Conservation (phyloP, 2,888 invertebrate genomes). For the Volucella inanis region DNA sequence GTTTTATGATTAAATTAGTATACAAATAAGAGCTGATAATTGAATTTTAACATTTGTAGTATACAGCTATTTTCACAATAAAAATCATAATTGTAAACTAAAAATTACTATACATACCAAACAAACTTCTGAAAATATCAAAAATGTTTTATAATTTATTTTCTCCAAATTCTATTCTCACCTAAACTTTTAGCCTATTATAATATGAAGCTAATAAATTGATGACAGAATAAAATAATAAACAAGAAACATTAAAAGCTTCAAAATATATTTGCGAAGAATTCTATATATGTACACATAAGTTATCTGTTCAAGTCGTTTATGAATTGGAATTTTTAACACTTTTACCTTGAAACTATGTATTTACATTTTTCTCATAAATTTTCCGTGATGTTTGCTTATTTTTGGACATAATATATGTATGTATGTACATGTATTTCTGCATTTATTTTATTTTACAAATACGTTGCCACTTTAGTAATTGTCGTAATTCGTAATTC, state of each 20-base stretch:
- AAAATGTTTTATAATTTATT: too few relatives aligned
- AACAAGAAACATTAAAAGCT: slow-evolving; percentile 5
- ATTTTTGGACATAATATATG: slow-evolving; percentile 6
- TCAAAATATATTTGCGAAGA: slow-evolving; percentile 20
- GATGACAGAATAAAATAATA: not conserved
- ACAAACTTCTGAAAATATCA: too few relatives aligned
- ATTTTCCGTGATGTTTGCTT: slow-evolving; percentile 33
- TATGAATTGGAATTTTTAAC: slow-evolving; percentile 25
- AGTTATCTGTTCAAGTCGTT: slow-evolving; percentile 17
- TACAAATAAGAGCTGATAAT: too few relatives aligned
- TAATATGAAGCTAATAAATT: not conserved
- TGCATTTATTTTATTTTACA: slow-evolving; percentile 9
- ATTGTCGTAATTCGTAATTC: slow-evolving; percentile 21
- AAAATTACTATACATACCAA: too few relatives aligned
- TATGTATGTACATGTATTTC: slow-evolving; percentile 3
- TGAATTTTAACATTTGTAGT: too few relatives aligned
- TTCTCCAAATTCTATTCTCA: too few relatives aligned
- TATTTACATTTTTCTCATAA: slow-evolving; percentile 52
- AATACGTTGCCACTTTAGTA: slow-evolving; percentile 32
- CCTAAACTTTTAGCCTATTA: too few relatives aligned
- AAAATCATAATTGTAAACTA: too few relatives aligned
- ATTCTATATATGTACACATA: not conserved
- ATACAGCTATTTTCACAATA: too few relatives aligned
- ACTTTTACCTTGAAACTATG: slow-evolving; percentile 49
- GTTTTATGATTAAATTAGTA: too few relatives aligned